Evolutionary conservation across 2,888 invertebrate species (phyloP).

Genomic region (Pollenia labialis): DNA sequence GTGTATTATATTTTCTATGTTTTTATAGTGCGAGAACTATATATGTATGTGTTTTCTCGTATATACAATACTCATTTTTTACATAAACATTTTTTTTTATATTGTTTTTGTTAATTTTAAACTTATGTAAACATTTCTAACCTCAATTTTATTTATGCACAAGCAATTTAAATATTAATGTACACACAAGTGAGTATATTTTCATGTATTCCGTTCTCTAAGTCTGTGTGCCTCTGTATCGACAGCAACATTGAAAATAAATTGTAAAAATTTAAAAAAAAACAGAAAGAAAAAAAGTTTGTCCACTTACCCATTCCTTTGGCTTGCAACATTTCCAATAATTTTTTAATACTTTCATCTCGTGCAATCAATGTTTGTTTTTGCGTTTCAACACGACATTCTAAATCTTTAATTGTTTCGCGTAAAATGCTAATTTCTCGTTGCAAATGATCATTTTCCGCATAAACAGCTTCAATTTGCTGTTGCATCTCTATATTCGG

Average conservation of each 20-base stretch:
- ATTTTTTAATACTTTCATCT: slow-evolving; percentile 99
- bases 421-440: slow-evolving; percentile 96
- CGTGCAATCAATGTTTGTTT: slow-evolving; percentile 98
- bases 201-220: background rate
- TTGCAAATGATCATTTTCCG: slow-evolving; percentile 97
- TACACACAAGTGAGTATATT: slow-evolving; percentile 3
- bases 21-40: too few species aligned
- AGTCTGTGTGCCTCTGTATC: background rate
- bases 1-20: too few species aligned
- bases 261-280: background rate
- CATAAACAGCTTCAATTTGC: slow-evolving; percentile 95
- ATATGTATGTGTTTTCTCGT: too few species aligned
- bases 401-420: slow-evolving; percentile 98
- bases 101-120: slow-evolving; percentile 38
- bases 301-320: slow-evolving; percentile 95
- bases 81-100: background rate
- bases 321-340: slow-evolving; percentile 98
- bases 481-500: slow-evolving; percentile 96
- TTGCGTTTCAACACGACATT: slow-evolving; percentile 98
- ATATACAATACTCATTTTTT: too few species aligned
- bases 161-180: slow-evolving; percentile 45
- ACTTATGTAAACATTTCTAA: slow-evolving; percentile 60
- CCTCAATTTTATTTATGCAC: slow-evolving; percentile 60
- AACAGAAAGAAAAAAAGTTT: slow-evolving; percentile 48
- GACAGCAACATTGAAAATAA: slow-evolving; percentile 19